Evolutionary conservation across 2,888 invertebrate species (phyloP).

Genomic region (Chloroclysta siterata): DNA sequence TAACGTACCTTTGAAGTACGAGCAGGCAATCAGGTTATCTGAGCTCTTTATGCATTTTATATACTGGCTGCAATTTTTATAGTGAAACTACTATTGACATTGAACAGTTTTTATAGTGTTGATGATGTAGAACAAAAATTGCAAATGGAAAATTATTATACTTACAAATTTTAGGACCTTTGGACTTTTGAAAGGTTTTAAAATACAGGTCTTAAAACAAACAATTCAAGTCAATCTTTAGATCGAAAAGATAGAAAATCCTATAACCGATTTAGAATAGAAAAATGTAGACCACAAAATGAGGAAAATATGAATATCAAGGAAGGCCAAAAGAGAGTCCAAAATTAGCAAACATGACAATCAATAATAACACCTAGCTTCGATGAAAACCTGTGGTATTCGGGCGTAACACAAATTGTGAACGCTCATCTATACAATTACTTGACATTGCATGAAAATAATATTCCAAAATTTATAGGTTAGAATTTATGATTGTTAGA

Average conservation of each 20-base stretch:
- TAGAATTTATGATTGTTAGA: neutral
- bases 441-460: constrained; percentile 37
- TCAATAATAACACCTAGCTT: neutral
- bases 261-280: no score
- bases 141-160: neutral
- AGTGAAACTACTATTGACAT: neutral
- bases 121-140: neutral
- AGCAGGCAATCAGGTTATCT: constrained; percentile 39
- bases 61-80: constrained; percentile 8
- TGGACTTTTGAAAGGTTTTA: constrained; percentile 29
- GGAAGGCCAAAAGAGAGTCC: neutral
- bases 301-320: no score
- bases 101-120: neutral
- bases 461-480: no score
- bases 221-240: constrained; percentile 49
- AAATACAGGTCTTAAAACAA: constrained; percentile 48
- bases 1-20: constrained; percentile 37
- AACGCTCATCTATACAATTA: constrained; percentile 33
- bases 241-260: no score
- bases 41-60: constrained; percentile 20
- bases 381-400: constrained; percentile 19
- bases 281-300: no score
- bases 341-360: neutral
- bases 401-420: constrained; percentile 8
- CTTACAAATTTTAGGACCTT: no score